Percentiles rank a stretch among this genome's conserved stretches.
Evolutionary conservation across 1,140 invertebrate genomes (phyloP).

Genomic region (Pogonognathellus flavescens): DNA sequence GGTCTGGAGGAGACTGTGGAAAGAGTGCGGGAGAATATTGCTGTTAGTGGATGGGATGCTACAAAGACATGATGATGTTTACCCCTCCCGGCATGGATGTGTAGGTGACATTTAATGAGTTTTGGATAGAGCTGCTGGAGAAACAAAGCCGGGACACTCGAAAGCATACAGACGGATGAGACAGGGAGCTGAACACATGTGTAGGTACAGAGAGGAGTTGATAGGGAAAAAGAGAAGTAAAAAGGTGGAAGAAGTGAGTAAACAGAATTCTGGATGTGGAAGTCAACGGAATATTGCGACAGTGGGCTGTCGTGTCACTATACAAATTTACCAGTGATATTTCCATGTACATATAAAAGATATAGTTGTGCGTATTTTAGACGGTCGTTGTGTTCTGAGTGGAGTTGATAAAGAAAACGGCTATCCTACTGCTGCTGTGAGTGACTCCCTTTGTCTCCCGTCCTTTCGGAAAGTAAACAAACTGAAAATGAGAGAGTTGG

Average conservation of each 20-base stretch:
- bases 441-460: slow-evolving; percentile 20
- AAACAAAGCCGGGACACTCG: slow-evolving; percentile 3
- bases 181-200: too few species aligned
- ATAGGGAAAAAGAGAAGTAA: too few species aligned
- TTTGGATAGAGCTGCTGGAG: slow-evolving; percentile 10
- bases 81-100: slow-evolving; percentile 27
- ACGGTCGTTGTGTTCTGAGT: too few species aligned
- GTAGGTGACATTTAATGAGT: slow-evolving; percentile 34
- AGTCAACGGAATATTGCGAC: too few species aligned
- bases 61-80: slow-evolving; percentile 13
- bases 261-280: too few species aligned
- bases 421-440: background rate
- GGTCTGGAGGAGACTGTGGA: too few species aligned
- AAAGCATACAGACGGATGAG: too few species aligned
- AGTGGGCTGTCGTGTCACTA: too few species aligned
- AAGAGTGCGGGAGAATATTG: background rate
- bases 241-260: too few species aligned
- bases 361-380: background rate
- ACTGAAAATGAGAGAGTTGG: background rate
- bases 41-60: background rate
- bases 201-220: too few species aligned
- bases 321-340: too few species aligned
- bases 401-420: background rate
- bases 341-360: too few species aligned
- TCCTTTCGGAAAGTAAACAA: slow-evolving; percentile 38